Evolutionary conservation across 2,797 vertebrate species (phyloP).

Genomic region (Ceryle rudis): DNA sequence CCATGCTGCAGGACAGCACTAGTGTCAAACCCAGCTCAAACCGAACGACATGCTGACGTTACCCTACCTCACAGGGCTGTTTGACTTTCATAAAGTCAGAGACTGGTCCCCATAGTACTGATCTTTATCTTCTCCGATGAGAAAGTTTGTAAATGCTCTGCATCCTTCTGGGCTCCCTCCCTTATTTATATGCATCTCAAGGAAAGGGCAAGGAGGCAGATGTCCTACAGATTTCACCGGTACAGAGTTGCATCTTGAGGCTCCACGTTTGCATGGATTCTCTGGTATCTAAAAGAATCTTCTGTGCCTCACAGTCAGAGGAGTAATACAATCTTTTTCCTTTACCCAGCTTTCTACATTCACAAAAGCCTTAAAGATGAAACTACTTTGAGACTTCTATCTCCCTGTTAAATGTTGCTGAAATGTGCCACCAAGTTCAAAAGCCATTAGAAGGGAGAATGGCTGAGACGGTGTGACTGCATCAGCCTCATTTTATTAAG

Average conservation of each 20-base stretch:
- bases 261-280: rapidly evolving
- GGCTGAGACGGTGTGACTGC: neutral
- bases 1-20: neutral
- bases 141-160: neutral
- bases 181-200: neutral
- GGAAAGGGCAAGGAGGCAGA: neutral
- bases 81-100: neutral
- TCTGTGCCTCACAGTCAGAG: rapidly evolving
- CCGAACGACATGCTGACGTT: rapidly evolving
- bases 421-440: neutral
- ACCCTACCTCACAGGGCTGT: rapidly evolving
- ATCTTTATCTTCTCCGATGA: neutral
- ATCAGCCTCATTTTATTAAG: neutral
- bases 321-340: neutral
- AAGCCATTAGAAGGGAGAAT: neutral
- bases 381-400: neutral
- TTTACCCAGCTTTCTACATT: neutral
- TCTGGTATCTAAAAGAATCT: neutral
- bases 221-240: neutral
- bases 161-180: neutral
- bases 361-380: neutral
- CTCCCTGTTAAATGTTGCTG: neutral
- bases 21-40: neutral
- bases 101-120: rapidly evolving
- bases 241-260: neutral